Conservation (phyloP, 92 coral and sea anemone species). For the Epizoanthus rinbou region DNA sequence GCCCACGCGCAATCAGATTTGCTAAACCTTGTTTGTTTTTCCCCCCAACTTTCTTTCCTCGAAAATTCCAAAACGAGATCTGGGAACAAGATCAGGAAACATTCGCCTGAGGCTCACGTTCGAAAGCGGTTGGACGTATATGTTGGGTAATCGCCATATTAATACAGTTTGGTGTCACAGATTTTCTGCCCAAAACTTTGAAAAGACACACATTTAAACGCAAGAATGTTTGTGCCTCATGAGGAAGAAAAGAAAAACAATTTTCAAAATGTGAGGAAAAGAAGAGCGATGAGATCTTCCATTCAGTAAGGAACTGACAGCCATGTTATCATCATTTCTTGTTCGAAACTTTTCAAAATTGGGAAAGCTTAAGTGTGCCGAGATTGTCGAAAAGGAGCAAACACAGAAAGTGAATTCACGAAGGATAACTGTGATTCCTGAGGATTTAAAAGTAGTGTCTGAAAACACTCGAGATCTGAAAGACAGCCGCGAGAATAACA, state of each 20-base stretch:
- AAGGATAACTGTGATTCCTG: constrained; percentile 29
- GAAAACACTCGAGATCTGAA: background rate
- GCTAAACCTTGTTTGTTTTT: too few species aligned
- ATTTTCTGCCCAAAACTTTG: too few species aligned
- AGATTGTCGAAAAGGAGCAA: background rate
- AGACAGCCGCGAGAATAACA: background rate
- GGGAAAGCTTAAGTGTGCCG: constrained; percentile 7
- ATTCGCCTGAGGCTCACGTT: too few species aligned
- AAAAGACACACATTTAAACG: too few species aligned
- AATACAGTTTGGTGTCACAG: too few species aligned
- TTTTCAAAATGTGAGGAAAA: background rate
- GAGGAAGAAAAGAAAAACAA: background rate
- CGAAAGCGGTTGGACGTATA: too few species aligned
- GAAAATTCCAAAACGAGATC: too few species aligned
- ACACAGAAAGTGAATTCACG: background rate
- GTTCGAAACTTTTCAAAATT: constrained; percentile 26
- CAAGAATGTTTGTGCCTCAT: too few species aligned
- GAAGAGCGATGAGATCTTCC: background rate
- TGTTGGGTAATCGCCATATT: too few species aligned
- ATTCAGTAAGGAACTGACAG: background rate
- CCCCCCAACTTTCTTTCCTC: too few species aligned
- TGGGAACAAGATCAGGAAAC: too few species aligned
- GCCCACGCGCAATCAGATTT: too few species aligned
- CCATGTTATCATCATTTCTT: constrained; percentile 23
- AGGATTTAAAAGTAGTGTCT: constrained; percentile 19